Base-by-base conservation (phyloP, 2,113 vertebrate species). In the Elgaria multicarinata region DNA sequence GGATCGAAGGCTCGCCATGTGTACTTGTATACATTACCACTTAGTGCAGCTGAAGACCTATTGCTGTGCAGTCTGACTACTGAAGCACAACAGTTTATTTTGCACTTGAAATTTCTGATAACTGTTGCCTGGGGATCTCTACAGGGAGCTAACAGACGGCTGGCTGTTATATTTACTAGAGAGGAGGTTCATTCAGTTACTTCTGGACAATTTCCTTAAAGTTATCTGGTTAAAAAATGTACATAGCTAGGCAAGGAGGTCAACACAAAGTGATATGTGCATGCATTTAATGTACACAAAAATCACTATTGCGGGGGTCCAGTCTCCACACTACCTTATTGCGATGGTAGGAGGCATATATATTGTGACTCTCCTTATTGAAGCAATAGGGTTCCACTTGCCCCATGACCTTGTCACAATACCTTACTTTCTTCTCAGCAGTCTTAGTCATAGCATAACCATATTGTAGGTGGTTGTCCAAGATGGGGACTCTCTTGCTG, bases 101-200 rank as follows among this genome's bases (percentile, higher is more conserved):
- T 96, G 92, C 90, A 94, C 94, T 91, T 96, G 92, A 95, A 96
- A 96, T 95, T 96, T 95, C 92, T 93, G 91, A 91, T 95, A 95
- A 96, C 95, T 95, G 92, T 89, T 95, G 87, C 94, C 92, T 96
- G 91, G 69, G 91, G 93, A 94, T 93, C 92, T 96, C 94, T 94
- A 86, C 82, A 80, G 95, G 94, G 94, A 97, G 91, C 93, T 95
- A 96, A 94, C 76, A 93, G 94, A 93, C 94, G 90, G 93, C 92
- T 92, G 96, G 94, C 94, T 96, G 95, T 91, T 95, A 83, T 94
- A 96, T 95, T 97, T 95, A 92, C 92, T 88, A 91, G 79, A 89
- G 82, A 87, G 76, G 88, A 96, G 92, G 90, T 93, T 95, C 95
- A 94, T 90, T 92, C 93, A 94, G 90, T 92, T 86, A 93, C 83